A percentile compares a stretch with the other conserved stretches of the same genome.
These are phyloP conservation scores for Andrena fulva DNA, from an alignment of 2,888 invertebrate genomes.

Conservation along the genomic window DNA sequence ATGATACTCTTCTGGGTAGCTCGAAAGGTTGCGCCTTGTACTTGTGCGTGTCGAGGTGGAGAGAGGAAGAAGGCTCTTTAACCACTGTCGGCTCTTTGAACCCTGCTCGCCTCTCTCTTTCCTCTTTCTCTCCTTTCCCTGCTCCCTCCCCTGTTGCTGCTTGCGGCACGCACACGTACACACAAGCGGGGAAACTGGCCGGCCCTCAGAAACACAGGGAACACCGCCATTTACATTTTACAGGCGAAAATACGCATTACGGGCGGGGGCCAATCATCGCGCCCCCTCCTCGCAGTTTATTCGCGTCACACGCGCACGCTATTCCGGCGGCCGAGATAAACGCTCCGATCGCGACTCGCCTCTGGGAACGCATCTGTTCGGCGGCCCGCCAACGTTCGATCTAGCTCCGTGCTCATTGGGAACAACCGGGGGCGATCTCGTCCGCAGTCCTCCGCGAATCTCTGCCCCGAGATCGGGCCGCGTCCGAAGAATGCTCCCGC, in stretches of 20 bases:
- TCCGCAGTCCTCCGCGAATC: not conserved
- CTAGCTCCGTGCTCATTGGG: not conserved
- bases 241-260: constrained; percentile 82
- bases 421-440: not conserved
- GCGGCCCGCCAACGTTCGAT: not conserved
- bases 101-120: constrained; percentile 67
- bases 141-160: constrained; percentile 39
- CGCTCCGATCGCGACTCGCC: constrained; percentile 24
- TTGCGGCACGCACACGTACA: constrained; percentile 37
- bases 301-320: constrained; percentile 68
- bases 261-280: constrained; percentile 80
- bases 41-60: constrained; percentile 75
- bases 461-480: not conserved
- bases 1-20: constrained; percentile 69
- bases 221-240: constrained; percentile 82
- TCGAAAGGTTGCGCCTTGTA: constrained; percentile 75
- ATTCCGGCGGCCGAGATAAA: constrained; percentile 33
- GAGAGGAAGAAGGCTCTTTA: constrained; percentile 80
- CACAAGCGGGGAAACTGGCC: constrained; percentile 53
- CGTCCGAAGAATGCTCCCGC: not conserved
- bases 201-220: constrained; percentile 60
- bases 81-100: constrained; percentile 84
- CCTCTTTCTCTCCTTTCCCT: constrained; percentile 39
- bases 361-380: constrained; percentile 37
- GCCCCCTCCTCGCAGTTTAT: constrained; percentile 72